Base-by-base conservation (phyloP, 2,797 vertebrate species). In the Taeniopygia guttata region DNA sequence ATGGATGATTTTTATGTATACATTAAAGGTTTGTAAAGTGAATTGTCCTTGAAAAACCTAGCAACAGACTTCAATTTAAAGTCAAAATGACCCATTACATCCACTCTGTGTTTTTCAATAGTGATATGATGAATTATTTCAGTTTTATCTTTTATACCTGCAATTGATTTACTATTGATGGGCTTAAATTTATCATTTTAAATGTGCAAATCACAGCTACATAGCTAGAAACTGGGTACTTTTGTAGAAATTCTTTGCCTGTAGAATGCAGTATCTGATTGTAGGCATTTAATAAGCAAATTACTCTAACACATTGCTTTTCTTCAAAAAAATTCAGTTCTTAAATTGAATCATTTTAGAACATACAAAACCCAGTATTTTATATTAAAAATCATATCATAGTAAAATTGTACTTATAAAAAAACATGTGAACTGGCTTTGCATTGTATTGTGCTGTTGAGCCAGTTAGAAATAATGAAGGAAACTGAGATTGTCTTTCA, bases 1-100 rank as follows among this genome's bases (percentile, higher is more conserved):
- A 98, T 96, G 96, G 98, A 98, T 97, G 98, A 96, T 97, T 96
- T 94, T 94, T 94, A 92, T 97, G 93, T 97, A 96, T 96, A 96
- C 67, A 63, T 90, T 95, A 96, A 97, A 95, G 93, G 96, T 96
- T 96, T 95, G 79, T 73, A 40, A 91, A 87, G 92, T 1, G 74
- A 93, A 85, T 76, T 94, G 96, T 97, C 97, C 97, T 97, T 96
- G 95, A 94, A 91, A 96, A 94, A 78, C 81, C 96, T 95, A 83
- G 79, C 88, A 95, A 95, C 95, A 93, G 95, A 90, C 90, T 97
- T 96, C 74, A 85, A 93, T 92, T 95, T 91, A 51, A 93, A 97
- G 96, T 95, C 86, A 95, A 82, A 96, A 93, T 7, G 87, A 84
- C 88, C 75, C 58, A 84, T 96, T 96, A 95, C 90, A 46, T 91